Evolutionary conservation across 2,797 vertebrate species (phyloP).

Genomic region (Notoglanidium macrostoma): DNA sequence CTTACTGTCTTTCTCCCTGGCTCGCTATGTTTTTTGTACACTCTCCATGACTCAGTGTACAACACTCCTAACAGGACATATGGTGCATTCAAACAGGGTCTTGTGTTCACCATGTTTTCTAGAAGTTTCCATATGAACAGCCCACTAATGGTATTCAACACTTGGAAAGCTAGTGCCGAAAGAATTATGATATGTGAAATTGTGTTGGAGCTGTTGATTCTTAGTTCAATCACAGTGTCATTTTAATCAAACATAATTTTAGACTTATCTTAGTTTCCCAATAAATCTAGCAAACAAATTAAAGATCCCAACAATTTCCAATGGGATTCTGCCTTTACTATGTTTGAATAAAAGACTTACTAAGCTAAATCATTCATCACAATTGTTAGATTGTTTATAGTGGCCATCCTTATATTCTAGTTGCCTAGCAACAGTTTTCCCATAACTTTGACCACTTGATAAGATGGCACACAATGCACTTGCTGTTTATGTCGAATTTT

Average conservation of each 20-base stretch:
- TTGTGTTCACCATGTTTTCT: not conserved
- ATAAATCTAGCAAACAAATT: not conserved
- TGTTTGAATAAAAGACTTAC: not conserved
- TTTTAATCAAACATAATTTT: not conserved
- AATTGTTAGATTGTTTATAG: not conserved
- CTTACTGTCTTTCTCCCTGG: constrained; percentile 15
- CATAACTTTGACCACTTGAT: not conserved
- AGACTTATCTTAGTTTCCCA: not conserved
- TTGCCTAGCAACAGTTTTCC: not conserved
- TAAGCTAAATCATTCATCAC: not conserved
- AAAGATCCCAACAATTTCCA: not conserved
- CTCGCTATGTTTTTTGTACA: not conserved
- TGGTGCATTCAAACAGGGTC: not conserved
- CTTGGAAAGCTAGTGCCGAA: not conserved
- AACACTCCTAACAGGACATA: constrained; percentile 4
- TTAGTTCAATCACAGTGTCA: not conserved
- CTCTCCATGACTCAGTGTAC: not conserved
- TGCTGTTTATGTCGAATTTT: not conserved
- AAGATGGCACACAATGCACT: not conserved
- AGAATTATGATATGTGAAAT: not conserved
- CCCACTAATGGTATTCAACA: not conserved
- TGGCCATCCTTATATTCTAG: not conserved
- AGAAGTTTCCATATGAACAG: constrained; percentile 1
- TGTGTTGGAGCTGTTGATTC: not conserved
- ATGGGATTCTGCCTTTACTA: not conserved